These are phyloP conservation scores for Eupithecia subumbrata DNA, from an alignment of 2,888 invertebrate genomes.

Conservation along the genomic window DNA sequence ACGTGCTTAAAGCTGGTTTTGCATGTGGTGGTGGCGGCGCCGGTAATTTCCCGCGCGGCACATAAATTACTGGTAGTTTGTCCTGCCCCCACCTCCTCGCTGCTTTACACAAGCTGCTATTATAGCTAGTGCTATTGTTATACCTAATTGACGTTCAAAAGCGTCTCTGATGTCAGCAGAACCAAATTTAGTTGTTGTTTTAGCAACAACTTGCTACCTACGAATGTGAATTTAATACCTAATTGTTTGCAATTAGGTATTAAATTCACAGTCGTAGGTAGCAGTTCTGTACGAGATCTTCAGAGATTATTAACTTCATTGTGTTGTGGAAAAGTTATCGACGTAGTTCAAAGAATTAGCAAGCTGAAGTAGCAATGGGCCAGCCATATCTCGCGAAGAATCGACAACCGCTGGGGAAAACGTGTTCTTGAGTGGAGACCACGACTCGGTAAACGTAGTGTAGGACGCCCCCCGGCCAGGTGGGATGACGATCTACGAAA, in stretches of 20 bases:
- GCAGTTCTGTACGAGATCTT: background rate
- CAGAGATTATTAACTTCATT: background rate
- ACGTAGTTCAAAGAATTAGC: too few relatives aligned
- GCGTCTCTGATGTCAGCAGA: background rate
- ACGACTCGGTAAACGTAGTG: too few relatives aligned
- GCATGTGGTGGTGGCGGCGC: slow-evolving; percentile 25
- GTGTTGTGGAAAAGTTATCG: background rate
- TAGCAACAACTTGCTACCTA: too few relatives aligned
- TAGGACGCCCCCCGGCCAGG: too few relatives aligned
- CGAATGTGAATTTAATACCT: too few relatives aligned
- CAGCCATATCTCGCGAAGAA: too few relatives aligned
- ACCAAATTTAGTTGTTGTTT: background rate
- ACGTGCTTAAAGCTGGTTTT: background rate
- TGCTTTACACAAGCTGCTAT: slow-evolving; percentile 2
- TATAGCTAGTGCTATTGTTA: slow-evolving; percentile 30
- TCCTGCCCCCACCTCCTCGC: slow-evolving; percentile 44
- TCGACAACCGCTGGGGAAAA: too few relatives aligned
- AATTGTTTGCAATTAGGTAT: background rate
- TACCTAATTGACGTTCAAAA: slow-evolving; percentile 21
- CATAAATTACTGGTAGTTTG: slow-evolving; percentile 66
- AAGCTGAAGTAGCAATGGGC: too few relatives aligned
- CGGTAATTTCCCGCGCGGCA: slow-evolving; percentile 67
- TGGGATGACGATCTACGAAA: too few relatives aligned
- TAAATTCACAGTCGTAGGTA: background rate
- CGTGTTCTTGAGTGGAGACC: too few relatives aligned